phyloP scores from a whole-genome alignment of 2,797 vertebrate genomes.

The Acanthiza pusilla region DNA sequence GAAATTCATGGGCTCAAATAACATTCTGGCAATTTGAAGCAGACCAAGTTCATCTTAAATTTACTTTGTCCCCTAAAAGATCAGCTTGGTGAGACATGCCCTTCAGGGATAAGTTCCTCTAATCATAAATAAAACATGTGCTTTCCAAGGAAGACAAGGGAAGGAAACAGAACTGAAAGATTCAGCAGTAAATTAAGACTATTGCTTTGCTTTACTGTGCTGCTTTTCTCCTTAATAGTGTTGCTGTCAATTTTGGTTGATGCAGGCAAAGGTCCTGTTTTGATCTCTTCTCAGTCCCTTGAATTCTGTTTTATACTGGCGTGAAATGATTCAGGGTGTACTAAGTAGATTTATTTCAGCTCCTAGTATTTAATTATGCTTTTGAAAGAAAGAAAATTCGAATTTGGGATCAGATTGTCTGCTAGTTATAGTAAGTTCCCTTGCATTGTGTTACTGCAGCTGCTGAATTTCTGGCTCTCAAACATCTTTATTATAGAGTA shows the following conservation, averaged over 20 bases:
- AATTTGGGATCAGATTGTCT: not conserved
- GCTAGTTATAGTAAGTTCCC: not conserved
- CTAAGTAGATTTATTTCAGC: not conserved
- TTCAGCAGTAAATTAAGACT: constrained; percentile 53
- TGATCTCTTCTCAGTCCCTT: not conserved
- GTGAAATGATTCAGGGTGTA: not conserved
- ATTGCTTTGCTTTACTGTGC: not conserved
- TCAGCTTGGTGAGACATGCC: constrained; percentile 16
- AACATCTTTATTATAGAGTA: not conserved
- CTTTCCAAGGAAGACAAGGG: not conserved
- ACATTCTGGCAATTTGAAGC: not conserved
- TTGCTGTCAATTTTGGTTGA: not conserved
- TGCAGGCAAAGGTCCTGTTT: not conserved
- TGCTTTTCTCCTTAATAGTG: not conserved
- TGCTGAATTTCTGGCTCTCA: not conserved
- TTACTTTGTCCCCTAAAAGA: constrained; percentile 46
- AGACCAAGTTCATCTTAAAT: constrained; percentile 24
- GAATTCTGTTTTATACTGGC: not conserved
- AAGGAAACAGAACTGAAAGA: constrained; percentile 22
- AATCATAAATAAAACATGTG: constrained; percentile 36
- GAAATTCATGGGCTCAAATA: not conserved
- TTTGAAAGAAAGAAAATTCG: not conserved
- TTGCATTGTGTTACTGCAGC: not conserved
- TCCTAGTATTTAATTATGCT: not conserved
- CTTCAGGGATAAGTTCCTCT: constrained; percentile 45